Evolutionary conservation across 2,888 invertebrate genomes (phyloP).

Genomic region (Dorcus hopei): DNA sequence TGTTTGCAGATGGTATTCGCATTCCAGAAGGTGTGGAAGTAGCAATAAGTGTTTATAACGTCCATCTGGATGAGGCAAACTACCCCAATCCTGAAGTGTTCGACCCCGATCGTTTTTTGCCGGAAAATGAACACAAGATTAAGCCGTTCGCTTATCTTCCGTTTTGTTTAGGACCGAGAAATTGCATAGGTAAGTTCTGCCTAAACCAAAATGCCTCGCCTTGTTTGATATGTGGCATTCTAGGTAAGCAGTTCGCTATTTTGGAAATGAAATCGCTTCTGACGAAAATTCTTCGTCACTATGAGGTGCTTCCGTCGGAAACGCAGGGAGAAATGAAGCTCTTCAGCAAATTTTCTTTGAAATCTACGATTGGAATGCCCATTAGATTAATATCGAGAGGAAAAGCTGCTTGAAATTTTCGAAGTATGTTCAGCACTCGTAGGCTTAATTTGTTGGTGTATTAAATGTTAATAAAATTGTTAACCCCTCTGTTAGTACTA

Average conservation of each 20-base stretch:
- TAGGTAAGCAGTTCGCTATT: constrained; percentile 3
- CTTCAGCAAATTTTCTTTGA: too few relatives aligned
- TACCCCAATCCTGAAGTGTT: constrained; percentile 44
- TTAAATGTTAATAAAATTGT: too few relatives aligned
- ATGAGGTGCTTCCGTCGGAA: background rate
- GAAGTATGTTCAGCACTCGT: too few relatives aligned
- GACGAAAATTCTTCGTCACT: constrained; percentile 1
- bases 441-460: too few relatives aligned
- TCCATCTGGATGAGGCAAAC: constrained; percentile 9
- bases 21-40: constrained; percentile 7
- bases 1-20: background rate
- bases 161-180: constrained; percentile 49
- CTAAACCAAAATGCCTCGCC: too few relatives aligned
- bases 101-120: constrained; percentile 43
- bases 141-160: too few relatives aligned
- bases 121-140: too few relatives aligned
- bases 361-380: too few relatives aligned
- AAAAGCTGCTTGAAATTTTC: too few relatives aligned
- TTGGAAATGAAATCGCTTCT: background rate
- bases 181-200: constrained; percentile 41
- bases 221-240: background rate
- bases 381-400: too few relatives aligned
- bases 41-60: constrained; percentile 1
- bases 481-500: too few relatives aligned
- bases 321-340: too few relatives aligned